Percentiles rank a stretch among this genome's conserved stretches.
phyloP scores from a whole-genome alignment of 2,113 vertebrate genomes.

The Tricholaema leucomelas region DNA sequence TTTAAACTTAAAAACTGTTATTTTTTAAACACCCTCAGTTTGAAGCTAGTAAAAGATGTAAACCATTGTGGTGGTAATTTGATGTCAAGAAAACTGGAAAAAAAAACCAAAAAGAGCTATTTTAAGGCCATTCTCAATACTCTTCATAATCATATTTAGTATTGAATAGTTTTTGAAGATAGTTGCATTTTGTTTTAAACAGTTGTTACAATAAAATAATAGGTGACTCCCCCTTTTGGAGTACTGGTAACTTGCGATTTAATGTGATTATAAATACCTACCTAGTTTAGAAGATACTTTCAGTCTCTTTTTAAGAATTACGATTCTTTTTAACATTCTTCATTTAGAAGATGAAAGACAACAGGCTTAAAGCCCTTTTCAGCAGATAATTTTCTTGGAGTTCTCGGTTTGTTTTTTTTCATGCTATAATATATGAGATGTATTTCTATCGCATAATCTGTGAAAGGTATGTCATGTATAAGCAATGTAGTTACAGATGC shows the following conservation, averaged over 20 bases:
- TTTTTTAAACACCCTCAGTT: slow-evolving; percentile 15
- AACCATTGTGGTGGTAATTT: slow-evolving; percentile 43
- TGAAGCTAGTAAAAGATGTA: slow-evolving; percentile 45
- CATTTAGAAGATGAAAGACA: background rate
- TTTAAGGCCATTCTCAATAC: slow-evolving; percentile 27
- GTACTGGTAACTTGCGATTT: background rate
- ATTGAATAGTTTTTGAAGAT: slow-evolving; percentile 28
- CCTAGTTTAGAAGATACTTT: background rate
- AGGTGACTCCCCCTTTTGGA: background rate
- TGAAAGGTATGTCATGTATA: background rate
- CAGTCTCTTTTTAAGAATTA: background rate
- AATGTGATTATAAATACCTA: background rate
- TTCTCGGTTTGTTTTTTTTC: slow-evolving; percentile 25
- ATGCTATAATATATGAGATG: background rate
- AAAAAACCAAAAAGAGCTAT: background rate
- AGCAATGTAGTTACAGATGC: background rate
- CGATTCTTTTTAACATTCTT: background rate
- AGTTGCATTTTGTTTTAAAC: slow-evolving; percentile 9
- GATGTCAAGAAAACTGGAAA: slow-evolving; percentile 59
- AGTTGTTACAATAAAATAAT: slow-evolving; percentile 17
- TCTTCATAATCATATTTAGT: background rate
- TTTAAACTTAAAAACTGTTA: slow-evolving; percentile 17
- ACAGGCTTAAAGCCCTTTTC: background rate
- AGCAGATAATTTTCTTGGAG: background rate
- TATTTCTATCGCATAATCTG: background rate